Base-by-base conservation (phyloP, 2,113 vertebrate species). In the Piaya cayana region DNA sequence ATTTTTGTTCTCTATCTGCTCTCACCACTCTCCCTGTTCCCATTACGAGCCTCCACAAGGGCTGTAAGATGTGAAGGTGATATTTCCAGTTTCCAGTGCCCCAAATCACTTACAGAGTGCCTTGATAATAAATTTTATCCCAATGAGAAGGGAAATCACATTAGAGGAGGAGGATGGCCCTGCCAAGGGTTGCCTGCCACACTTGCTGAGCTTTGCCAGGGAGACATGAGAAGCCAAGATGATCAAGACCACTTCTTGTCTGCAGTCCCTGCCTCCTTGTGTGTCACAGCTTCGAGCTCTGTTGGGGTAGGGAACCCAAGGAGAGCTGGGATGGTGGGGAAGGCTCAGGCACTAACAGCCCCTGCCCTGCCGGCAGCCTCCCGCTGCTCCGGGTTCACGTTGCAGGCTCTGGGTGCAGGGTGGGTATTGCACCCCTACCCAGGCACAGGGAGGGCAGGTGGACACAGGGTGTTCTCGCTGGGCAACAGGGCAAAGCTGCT, bases 351-450 rank as follows among this genome's bases (percentile, higher is more conserved):
- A 22, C 68, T 45, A 1, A 0, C 32, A 63, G n/a, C 27, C 26
- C 22, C 58, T 29, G 53, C 36, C 13, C 27, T 8, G 17, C 14
- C 64, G 16, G 36, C 39, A 71, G 64, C 23, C 14, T 56, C 53
- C 65, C 36, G 39, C 18, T 0, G 0, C 47, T 45, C 64, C 0
- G 0, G 53, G 58, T 17, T 17, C 0, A 23, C 0, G 1, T 5
- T 26, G 0, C 4, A 13, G 30, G 55, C 43, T 53, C 50, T 8
- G 74, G 1, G 39, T 1, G 2, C 30, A 4, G 55, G 6, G 12
- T 45, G 62, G 30, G 9, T 7, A 7, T 37, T 34, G 16, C 22
- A 63, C 9, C 53, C 12, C 9, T 27, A 27, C 6, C 32, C 26
- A 6, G 49, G 34, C 5, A 39, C 2, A 0, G 0, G 20, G 47